Base-by-base conservation (phyloP, 2,797 vertebrate genomes). In the Jordanella pulchra region DNA sequence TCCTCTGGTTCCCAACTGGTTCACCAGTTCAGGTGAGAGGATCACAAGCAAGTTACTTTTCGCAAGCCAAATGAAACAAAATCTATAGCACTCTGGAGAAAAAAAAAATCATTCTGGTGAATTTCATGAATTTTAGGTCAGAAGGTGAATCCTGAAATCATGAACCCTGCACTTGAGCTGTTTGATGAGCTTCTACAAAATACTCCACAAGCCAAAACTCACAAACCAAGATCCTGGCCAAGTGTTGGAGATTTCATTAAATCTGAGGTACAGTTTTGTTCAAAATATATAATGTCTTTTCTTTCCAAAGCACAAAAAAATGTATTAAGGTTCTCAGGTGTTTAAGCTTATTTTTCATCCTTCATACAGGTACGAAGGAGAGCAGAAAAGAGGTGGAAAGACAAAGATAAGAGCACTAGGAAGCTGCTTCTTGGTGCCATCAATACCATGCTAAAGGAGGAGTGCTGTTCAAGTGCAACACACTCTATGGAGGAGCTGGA, bases 401-500 rank as follows among this genome's bases (percentile, higher is more conserved):
- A 88, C 0, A 66, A 88, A 0, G 81, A 88, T 2, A 75, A 84
- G 7, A 83, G 76, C 0, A 71, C 7, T 39, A 74, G 7, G 47
- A 75, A n/a, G 21, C 88, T 95, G 17, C 91, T 84, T 63, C 77
- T 96, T 87, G 95, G 94, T 7, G 0, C 94, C 39, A 78, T 96
- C 0, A 93, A 82, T 13, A 60, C 82, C 21, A 80, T 93, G 82
- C 70, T 98, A 70, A 96, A 96, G 77, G 30, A 93, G 47, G 96
- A 97, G 81, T 97, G 96, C 78, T 95, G 93, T 21, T 84, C 94
- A 67, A 96, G 72, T 0, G 96, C 95, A 0, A 93, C 94, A 2
- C 94, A 96, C 87, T 95, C 93, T 81, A 91, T 98, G 96, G 95
- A 97, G 73, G 72, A 92, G 45, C 89, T 98, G 45, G 95, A 94